Evolutionary conservation across 30 jellyfish, hydroid and myxozoan species (phyloP), one percentile per base, ranked within the genome.

Genomic region (Pseudorhiza aurosa): DNA sequence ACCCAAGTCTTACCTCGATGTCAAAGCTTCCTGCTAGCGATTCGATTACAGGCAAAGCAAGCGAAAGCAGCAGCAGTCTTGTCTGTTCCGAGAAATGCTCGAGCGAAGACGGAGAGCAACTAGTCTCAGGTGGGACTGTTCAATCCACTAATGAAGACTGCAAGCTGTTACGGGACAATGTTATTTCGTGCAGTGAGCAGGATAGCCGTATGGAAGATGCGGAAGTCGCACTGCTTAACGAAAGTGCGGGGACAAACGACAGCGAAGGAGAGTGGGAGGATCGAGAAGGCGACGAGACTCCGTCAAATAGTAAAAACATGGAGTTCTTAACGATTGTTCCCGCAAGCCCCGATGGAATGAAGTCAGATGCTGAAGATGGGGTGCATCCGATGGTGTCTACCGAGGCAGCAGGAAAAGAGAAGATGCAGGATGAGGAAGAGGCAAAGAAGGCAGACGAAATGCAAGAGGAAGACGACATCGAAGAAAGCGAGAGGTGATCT

Each of bases 201-300:
- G 89, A 77, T 37, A 76, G 80, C 30, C 36, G 37, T 14, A 40
- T 40, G 5, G 89, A 77, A 27, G 89, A 77, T 45, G 89, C 89
- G 12, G 89, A 77, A 39, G 89, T 77, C n/a, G 89, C 60, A 45
- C 51, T 43, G 70, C 51, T 58, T 36, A 59, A 36, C 63, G 50
- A 39, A 1, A 50, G 63, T 19, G 27, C 62, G 28, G 31, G 65
- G n/a, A 58, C 28, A 36, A 31, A 65, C 63, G 28, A 21, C 4
- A 58, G 45, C 63, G 46, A 71, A n/a, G 28, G 32, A 21, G 45
- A 58, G 28, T 28, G 17, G 14, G 82, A 45, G 5, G 58, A 21
- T 4, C 68, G 76, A 42, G 75, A 76, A 17, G 77, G 59, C 19
- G 79, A 70, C 40, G 71, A 70, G 30, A 70, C 83, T 55, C 83